Conservation (phyloP, 2,888 invertebrate species). For the Oligia fasciuncula region DNA sequence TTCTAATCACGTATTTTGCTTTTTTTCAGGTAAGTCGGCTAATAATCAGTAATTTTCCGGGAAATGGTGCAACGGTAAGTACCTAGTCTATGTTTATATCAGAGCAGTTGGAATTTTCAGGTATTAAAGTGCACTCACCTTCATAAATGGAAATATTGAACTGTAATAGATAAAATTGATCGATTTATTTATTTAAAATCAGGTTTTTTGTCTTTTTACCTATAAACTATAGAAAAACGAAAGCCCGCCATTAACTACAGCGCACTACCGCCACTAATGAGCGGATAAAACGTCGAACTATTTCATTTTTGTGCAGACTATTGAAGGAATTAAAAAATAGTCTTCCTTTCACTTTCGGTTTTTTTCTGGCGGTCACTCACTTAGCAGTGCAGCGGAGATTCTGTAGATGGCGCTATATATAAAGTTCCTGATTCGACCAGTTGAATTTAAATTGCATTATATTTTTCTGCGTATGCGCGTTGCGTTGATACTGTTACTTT, state of each 20-base stretch:
- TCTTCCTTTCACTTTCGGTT: conserved; percentile 62
- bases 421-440: background rate
- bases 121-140: background rate
- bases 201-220: background rate
- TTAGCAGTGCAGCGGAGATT: conserved; percentile 30
- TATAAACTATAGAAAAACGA: background rate
- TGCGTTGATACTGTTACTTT: background rate
- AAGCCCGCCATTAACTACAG: background rate
- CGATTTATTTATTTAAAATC: no score
- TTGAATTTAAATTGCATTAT: background rate
- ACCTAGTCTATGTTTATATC: background rate
- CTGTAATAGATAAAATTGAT: background rate
- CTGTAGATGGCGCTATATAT: conserved; percentile 61
- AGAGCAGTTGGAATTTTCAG: background rate
- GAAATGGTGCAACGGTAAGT: conserved; percentile 24
- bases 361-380: conserved; percentile 50
- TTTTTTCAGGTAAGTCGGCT: conserved; percentile 52
- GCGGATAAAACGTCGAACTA: conserved; percentile 52
- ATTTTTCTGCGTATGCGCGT: conserved; percentile 5
- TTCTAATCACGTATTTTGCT: background rate
- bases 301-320: conserved; percentile 20
- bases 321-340: conserved; percentile 43
- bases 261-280: conserved; percentile 55
- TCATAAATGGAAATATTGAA: background rate
- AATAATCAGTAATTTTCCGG: background rate